A percentile compares a stretch with the other conserved stretches of the same genome.
phyloP scores from a whole-genome alignment of 2,113 vertebrate genomes.

The Megaleporinus macrocephalus region DNA sequence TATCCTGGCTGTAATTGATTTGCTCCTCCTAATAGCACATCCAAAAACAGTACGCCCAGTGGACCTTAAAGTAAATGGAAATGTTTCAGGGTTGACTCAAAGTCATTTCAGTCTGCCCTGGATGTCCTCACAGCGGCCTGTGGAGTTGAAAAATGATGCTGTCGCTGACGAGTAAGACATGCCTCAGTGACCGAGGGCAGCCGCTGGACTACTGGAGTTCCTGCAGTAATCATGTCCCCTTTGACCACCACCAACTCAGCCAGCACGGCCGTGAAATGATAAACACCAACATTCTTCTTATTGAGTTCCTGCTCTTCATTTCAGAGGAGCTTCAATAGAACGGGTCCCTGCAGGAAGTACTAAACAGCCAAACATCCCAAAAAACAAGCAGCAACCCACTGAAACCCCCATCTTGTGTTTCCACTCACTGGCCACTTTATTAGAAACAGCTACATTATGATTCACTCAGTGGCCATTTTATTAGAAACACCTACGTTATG shows the following conservation, averaged over 20 bases:
- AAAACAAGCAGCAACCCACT: neutral
- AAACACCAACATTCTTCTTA: neutral
- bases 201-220: slow-evolving; percentile 21
- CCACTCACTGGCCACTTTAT: neutral
- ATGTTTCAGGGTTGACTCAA: slow-evolving; percentile 30
- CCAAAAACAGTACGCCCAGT: neutral
- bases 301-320: neutral
- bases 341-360: neutral
- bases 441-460: neutral
- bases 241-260: neutral
- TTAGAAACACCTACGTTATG: neutral
- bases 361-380: neutral
- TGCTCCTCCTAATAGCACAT: neutral
- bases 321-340: neutral
- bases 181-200: slow-evolving; percentile 52
- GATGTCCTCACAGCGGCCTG: slow-evolving; percentile 20
- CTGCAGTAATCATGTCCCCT: slow-evolving; percentile 13
- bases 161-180: slow-evolving; percentile 63
- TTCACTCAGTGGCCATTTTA: neutral
- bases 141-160: slow-evolving; percentile 69
- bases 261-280: neutral
- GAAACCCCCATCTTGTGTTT: neutral
- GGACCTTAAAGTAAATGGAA: slow-evolving; percentile 60
- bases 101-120: neutral
- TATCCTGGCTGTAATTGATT: neutral